Evolutionary conservation across 2,113 vertebrate genomes (phyloP), one percentile per base, ranked within the genome.

Genomic region (Strix aluco): DNA sequence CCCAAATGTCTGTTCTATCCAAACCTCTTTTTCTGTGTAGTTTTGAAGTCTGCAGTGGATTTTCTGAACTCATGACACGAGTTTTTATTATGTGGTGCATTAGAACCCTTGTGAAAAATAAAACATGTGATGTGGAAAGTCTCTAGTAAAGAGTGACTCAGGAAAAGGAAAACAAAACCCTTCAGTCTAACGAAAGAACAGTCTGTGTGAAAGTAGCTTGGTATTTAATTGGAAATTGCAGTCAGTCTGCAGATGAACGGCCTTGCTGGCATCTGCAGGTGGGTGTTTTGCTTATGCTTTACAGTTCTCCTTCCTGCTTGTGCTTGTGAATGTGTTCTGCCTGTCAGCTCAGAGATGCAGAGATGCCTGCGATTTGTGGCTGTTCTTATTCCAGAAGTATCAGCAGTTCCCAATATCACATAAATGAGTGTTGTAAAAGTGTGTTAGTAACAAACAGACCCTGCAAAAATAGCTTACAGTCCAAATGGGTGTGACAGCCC

Each of bases 191-290:
- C 10, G 81, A 86, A 94, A 83, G 91, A 95, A 90, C 81, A 94
- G 74, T 27, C 87, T 92, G 81, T 94, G 89, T 96, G 97, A 87
- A 85, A 95, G 89, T 88, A 83, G 84, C 92, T 86, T 71, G 79
- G 85, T 93, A 63, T 96, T 95, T 97, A 96, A 95, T 85, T 95
- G 92, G 92, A 85, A 91, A 89, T 89, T 82, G 89, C 94, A 92
- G 92, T 87, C 95, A 80, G 91, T 89, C 84, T 95, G 84, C 84
- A 92, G 89, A 89, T 95, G 89, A 96, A 80, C 89, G 85, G 89
- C 81, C 96, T 90, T 87, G 54, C 91, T 96, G 94, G 94, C 95
- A 94, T 90, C 91, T 97, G 94, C 94, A 95, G 91, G 92, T 97
- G 92, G 89, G 84, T 96, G 58, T 96, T 96, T 92, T 94, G 91